Conservation (phyloP, 2,797 vertebrate species). For the Tympanoctomys barrerae region DNA sequence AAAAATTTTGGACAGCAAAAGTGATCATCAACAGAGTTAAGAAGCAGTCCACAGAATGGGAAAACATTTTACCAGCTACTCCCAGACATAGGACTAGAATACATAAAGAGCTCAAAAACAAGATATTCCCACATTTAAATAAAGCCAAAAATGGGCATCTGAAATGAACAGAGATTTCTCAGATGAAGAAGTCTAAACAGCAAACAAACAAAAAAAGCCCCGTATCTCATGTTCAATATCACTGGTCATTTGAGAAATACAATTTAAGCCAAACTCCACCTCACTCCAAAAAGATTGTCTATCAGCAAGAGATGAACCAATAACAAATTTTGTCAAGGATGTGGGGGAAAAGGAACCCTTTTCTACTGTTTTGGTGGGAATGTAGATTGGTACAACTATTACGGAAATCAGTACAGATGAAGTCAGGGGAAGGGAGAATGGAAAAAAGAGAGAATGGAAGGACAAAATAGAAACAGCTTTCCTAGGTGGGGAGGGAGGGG, state of each 20-base stretch:
- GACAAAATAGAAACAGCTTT: not conserved
- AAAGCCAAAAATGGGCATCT: not conserved
- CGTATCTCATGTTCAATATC: not conserved
- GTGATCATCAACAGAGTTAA: not conserved
- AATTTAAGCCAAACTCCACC: not conserved
- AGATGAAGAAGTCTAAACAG: not conserved
- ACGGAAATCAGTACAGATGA: not conserved
- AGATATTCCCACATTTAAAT: not conserved
- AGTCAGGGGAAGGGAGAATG: not conserved
- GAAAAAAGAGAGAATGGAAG: not conserved
- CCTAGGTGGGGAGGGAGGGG: not conserved
- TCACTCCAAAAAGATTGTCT: not conserved
- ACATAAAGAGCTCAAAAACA: not conserved
- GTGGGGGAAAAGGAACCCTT: not conserved
- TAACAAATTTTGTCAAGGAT: not conserved
- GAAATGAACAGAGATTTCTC: not conserved
- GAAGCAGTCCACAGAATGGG: not conserved
- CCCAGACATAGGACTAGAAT: not conserved
- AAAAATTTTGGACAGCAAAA: not conserved
- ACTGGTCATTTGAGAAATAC: not conserved
- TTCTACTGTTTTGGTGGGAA: not conserved
- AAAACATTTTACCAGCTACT: not conserved
- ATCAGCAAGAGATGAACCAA: not conserved
- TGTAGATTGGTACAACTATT: not conserved
- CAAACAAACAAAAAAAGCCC: not conserved